Percentiles rank a stretch among this genome's conserved stretches.
These are phyloP conservation scores for zebrafish (Danio rerio) DNA, from an alignment of 2,113 vertebrate species.

Conservation along the genomic window GRCz12tu NC_133192.1:21269501-21270000, in stretches of 20 bases:
- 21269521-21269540: no score
- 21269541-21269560: no score
- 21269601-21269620: neutral
- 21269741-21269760: neutral
- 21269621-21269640: neutral
- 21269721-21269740: conserved; percentile 20
- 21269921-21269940: conserved; percentile 1
- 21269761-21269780: neutral
- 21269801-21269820: neutral
- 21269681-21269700: neutral
- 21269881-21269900: neutral
- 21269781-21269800: neutral
- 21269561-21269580: neutral
- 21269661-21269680: neutral
- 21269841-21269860: neutral
- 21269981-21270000: neutral
- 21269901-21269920: neutral
- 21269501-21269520: no score
- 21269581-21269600: neutral
- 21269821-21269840: neutral
- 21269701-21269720: conserved; percentile 22
- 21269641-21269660: neutral
- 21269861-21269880: neutral
- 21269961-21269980: neutral
- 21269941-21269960: neutral